Evolutionary conservation across 2,888 invertebrate species (phyloP), one percentile per base, ranked within the genome.

Genomic region (Aleiodes leptofemur): DNA sequence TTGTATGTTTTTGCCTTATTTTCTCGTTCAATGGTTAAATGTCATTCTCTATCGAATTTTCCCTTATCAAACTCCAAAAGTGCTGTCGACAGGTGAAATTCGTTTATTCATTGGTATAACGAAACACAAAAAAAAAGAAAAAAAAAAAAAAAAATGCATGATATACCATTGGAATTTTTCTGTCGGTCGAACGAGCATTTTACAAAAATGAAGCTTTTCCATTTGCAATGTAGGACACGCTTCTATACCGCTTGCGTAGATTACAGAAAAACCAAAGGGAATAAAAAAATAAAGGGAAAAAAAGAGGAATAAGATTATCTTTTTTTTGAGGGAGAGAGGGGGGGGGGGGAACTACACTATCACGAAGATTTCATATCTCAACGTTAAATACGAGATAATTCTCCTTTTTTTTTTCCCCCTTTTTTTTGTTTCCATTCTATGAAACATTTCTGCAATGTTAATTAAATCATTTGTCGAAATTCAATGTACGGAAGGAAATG

Each of bases 151-250:
- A 43, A 64, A 48, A 3, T 8, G 16, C 8, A 48, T 14, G 16
- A 48, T n/a, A 64, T 64, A 64, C 43, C 64, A 11, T 64, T 29
- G 43, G 23, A 64, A 64, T 48, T 43, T 14, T 64, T 34, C 34
- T 64, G 64, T 34, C 59, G 38, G 13, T 64, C 43, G 34, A 64
- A 16, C 64, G 43, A 43, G 16, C 64, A 64, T 43, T 64, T 43
- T 48, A 16, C 64, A 64, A 64, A 48, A 64, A 48, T 48, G 43
- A 64, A 43, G 64, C 48, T 64, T 64, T 59, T 64, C 6, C 61
- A 38, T 38, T 64, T 48, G 43, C 23, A 64, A 64, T 48, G 34
- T n/a, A n/a, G n/a, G 64, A 64, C 64, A 14, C 16, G 64, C 64
- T 64, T 64, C 8, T 48, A 64, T 64, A 48, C 48, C 48, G 8